These are phyloP conservation scores for Amphimallon solstitiale DNA, from an alignment of 2,888 invertebrate species.

Conservation along the genomic window DNA sequence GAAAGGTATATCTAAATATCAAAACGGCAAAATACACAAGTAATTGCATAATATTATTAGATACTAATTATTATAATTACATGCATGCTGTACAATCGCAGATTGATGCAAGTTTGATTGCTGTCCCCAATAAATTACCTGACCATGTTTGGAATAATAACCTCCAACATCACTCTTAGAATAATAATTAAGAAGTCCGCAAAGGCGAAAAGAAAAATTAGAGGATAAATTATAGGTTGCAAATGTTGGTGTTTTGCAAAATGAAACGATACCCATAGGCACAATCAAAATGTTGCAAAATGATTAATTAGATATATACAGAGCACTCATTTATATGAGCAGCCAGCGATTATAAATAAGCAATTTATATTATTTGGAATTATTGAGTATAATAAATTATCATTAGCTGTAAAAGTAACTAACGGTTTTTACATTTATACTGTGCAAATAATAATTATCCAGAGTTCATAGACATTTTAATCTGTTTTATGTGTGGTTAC, in stretches of 20 bases:
- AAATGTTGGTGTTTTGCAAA: not conserved
- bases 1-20: not conserved
- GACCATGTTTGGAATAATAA: constrained; percentile 17
- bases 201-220: not conserved
- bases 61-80: constrained; percentile 12
- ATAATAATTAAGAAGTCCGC: constrained; percentile 7
- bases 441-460: too few species aligned
- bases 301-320: not conserved
- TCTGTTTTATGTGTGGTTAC: too few species aligned
- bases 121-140: constrained; percentile 5
- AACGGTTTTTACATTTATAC: too few species aligned
- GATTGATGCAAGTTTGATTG: constrained; percentile 3
- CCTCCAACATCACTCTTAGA: not conserved
- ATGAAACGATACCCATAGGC: constrained; percentile 1
- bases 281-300: constrained; percentile 8
- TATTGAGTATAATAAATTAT: too few species aligned
- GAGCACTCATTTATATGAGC: too few species aligned
- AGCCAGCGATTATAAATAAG: too few species aligned
- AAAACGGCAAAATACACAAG: not conserved
- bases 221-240: constrained; percentile 11
- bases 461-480: too few species aligned
- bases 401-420: too few species aligned
- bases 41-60: constrained; percentile 5
- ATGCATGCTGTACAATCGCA: not conserved
- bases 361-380: too few species aligned